Percentiles rank a stretch among this genome's conserved stretches.
These are phyloP conservation scores for Leucophenga montana DNA, from an alignment of 2,888 invertebrate genomes.

Conservation along the genomic window DNA sequence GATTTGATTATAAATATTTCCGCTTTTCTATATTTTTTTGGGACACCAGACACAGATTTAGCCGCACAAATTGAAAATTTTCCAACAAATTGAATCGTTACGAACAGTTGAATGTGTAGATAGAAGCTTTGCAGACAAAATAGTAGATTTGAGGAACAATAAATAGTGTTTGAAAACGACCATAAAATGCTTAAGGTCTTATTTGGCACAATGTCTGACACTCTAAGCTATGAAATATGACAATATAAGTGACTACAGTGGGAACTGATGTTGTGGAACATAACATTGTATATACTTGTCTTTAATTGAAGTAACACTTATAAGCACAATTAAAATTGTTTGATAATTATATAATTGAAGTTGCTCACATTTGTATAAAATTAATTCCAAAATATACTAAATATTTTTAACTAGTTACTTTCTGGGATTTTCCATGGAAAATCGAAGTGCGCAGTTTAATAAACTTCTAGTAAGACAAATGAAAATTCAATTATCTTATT, in stretches of 20 bases:
- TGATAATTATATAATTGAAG: no score
- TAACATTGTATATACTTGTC: no score
- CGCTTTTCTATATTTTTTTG: neutral
- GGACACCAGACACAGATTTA: neutral
- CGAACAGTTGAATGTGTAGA: neutral
- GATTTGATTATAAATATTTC: conserved; percentile 7
- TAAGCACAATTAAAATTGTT: no score
- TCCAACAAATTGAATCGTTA: conserved; percentile 21
- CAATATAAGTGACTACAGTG: neutral
- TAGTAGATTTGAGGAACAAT: neutral
- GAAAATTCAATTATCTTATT: no score
- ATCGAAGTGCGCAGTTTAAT: no score
- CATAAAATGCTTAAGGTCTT: neutral
- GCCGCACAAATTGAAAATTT: conserved; percentile 15
- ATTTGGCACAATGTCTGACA: neutral
- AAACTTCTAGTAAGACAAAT: no score
- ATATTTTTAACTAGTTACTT: no score
- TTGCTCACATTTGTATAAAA: no score
- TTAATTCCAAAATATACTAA: no score
- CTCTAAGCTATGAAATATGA: neutral
- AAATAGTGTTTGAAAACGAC: neutral
- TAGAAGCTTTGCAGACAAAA: neutral
- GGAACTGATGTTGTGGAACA: neutral
- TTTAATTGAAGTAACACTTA: no score
- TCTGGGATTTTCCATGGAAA: no score